Percentiles rank a stretch among this genome's conserved stretches.
These are phyloP conservation scores for Heptranchias perlo DNA, from an alignment of 2,113 vertebrate species.

Conservation along the genomic window DNA sequence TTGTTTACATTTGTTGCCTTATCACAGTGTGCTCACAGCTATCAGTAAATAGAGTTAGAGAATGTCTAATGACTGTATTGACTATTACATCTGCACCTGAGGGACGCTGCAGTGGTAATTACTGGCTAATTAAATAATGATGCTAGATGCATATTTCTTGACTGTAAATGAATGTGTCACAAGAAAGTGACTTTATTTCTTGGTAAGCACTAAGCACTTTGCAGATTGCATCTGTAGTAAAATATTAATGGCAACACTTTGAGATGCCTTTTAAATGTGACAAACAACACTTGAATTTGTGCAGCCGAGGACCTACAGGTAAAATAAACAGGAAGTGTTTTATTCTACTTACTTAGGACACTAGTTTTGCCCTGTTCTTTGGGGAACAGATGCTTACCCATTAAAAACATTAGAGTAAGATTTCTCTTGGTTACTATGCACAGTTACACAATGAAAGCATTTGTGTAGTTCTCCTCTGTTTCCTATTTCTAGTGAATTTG, in stretches of 20 bases:
- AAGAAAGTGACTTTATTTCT: constrained; percentile 1
- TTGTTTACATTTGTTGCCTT: not conserved
- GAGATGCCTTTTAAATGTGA: not conserved
- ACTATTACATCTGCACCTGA: not conserved
- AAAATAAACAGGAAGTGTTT: not conserved
- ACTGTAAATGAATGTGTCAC: not conserved
- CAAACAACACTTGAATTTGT: not conserved
- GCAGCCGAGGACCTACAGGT: not conserved
- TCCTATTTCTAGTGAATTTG: not conserved
- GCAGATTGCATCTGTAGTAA: not conserved
- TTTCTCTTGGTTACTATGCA: not conserved
- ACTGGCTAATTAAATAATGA: constrained; percentile 29
- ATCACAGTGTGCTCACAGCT: not conserved
- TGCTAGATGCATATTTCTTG: constrained; percentile 3
- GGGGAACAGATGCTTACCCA: not conserved
- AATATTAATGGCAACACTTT: not conserved
- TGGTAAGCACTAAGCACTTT: not conserved
- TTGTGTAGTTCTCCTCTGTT: not conserved
- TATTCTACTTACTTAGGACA: not conserved
- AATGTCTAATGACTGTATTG: not conserved
- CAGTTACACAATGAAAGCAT: not conserved
- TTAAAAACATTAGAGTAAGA: not conserved
- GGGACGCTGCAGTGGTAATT: not conserved
- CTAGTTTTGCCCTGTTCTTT: not conserved
- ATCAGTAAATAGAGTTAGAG: not conserved